Evolutionary conservation across 2,888 invertebrate genomes (phyloP), one percentile per base, ranked within the genome.

Genomic region (Ichneumon xanthorius): DNA sequence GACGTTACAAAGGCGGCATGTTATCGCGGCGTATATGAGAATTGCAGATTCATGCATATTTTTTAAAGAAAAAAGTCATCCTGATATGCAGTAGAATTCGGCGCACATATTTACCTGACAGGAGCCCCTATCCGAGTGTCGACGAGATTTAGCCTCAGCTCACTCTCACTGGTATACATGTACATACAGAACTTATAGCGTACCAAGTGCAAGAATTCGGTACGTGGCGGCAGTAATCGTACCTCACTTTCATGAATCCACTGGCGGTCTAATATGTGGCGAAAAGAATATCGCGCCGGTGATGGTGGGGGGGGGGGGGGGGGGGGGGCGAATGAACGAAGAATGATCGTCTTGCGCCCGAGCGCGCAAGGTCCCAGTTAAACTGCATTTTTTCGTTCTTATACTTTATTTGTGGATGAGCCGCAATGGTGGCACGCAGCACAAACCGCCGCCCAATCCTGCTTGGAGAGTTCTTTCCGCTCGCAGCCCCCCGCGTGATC

Each of bases 351-450:
- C 55, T 80, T 58, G 65, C 48, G 61, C 75, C 75, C 67, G 22
- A 80, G 55, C 67, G 55, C 80, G 67, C 68, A 67, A 80, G 68
- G 73, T 75, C 75, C 80, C 80, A 75, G 80, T 80, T 80, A 80
- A 75, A 80, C 80, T 80, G 80, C 80, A 80, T 80, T 80, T 80
- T 80, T 80, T 80, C 80, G 80, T 80, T 58, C 67, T 68, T 80
- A 75, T 75, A 75, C 75, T 80, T 73, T 80, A 73, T 80, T 80
- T 80, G 67, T 75, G 80, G 67, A 53, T 58, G 73, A 45, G 68
- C 26, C n/a, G 63, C 48, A 30, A n/a, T 40, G 53, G 58, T 48
- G 45, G 19, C 7, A 19, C 14, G 72, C 53, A 58, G 55, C 67
- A 45, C 45, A 58, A 37, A 30, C 45, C 50, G 48, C 58, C 72